Percentiles rank a stretch among this genome's conserved stretches.
Evolutionary conservation across 2,888 invertebrate species (phyloP).

Genomic region (Argyresthia goedartella): DNA sequence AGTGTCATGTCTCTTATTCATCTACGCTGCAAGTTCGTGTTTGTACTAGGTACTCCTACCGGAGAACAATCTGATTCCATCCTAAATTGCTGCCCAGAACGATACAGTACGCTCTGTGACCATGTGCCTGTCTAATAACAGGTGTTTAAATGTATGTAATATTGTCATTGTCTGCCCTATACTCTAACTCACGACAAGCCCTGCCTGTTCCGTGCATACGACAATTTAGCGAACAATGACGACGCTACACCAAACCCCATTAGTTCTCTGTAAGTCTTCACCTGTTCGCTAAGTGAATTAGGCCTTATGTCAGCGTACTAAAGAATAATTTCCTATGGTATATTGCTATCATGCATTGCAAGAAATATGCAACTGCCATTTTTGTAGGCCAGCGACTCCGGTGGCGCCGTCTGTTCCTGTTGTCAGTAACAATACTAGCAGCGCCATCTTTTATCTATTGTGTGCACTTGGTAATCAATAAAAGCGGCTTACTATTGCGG

Average conservation of each 20-base stretch:
- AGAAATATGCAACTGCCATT: constrained; percentile 69
- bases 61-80: constrained; percentile 18
- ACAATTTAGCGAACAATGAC: constrained; percentile 71
- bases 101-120: constrained; percentile 46
- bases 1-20: background rate
- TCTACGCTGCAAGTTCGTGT: background rate
- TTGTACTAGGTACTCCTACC: background rate
- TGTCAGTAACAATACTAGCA: constrained; percentile 55
- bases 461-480: constrained; percentile 59
- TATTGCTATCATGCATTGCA: constrained; percentile 26
- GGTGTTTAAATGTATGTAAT: constrained; percentile 65
- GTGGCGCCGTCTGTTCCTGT: constrained; percentile 65
- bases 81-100: constrained; percentile 46
- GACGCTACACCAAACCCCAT: constrained; percentile 56
- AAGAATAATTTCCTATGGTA: constrained; percentile 22
- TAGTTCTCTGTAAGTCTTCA: constrained; percentile 52
- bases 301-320: constrained; percentile 10
- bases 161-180: constrained; percentile 55
- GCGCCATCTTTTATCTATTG: constrained; percentile 67
- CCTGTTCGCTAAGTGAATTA: background rate
- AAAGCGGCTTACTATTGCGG: constrained; percentile 26
- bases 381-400: constrained; percentile 64
- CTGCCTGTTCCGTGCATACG: constrained; percentile 66
- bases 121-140: constrained; percentile 64
- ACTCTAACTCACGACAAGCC: constrained; percentile 64